Percentiles rank a stretch among this genome's conserved stretches.
Conservation (phyloP, 2,113 vertebrate species). For the Onychorhynchus coronatus region DNA sequence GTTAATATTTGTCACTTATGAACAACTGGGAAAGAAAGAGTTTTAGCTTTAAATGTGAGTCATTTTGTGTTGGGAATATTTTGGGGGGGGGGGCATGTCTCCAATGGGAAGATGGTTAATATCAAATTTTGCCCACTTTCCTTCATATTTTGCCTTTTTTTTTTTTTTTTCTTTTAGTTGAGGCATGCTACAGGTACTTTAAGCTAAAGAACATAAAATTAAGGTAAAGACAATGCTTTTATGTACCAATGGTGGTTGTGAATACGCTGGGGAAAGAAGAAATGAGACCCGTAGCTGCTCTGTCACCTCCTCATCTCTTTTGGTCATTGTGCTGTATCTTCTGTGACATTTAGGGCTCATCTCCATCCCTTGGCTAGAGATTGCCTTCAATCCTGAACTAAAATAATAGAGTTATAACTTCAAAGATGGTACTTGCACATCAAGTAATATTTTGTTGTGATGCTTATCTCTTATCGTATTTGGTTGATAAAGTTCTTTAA, state of each 20-base stretch:
- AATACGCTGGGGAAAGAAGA: background rate
- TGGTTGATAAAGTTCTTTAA: background rate
- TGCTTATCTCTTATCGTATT: background rate
- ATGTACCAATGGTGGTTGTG: background rate
- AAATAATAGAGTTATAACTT: background rate
- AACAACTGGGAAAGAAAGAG: background rate
- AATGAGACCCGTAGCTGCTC: background rate
- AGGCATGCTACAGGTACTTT: background rate
- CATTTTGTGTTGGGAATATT: background rate
- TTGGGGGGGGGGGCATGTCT: no score
- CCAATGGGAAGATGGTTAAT: background rate
- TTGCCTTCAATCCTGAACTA: background rate
- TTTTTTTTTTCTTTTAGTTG: background rate
- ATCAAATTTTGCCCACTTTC: background rate
- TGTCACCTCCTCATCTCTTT: background rate
- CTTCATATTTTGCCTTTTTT: background rate
- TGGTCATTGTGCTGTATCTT: background rate
- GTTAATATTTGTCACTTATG: background rate
- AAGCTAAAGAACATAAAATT: background rate
- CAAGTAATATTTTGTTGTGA: background rate
- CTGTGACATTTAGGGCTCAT: background rate
- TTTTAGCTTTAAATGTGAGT: background rate
- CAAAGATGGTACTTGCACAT: background rate
- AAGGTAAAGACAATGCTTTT: background rate
- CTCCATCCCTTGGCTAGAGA: background rate